A percentile compares a stretch with the other conserved stretches of the same genome.
phyloP scores from a whole-genome alignment of 2,113 vertebrate genomes.

The Cinclus cinclus region DNA sequence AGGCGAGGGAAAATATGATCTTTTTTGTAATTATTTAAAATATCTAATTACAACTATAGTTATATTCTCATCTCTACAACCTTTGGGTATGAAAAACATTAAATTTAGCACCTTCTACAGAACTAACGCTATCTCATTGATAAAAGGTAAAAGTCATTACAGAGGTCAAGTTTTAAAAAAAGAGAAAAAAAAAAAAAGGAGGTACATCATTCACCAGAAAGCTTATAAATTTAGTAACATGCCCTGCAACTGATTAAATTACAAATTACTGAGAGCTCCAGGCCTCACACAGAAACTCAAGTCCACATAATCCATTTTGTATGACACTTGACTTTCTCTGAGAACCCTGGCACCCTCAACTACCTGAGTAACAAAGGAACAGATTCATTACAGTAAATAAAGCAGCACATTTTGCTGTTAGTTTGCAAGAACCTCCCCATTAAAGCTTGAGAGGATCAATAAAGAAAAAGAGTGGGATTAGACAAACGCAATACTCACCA shows the following conservation, averaged over 20 bases:
- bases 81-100: background rate
- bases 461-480: background rate
- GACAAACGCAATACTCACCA: conserved; percentile 63
- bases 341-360: background rate
- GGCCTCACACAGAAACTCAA: background rate
- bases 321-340: background rate
- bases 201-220: background rate
- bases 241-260: background rate
- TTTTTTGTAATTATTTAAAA: background rate
- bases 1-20: background rate
- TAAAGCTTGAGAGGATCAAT: background rate
- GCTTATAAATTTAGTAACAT: background rate
- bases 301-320: background rate
- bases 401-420: background rate
- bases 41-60: background rate
- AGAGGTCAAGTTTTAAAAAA: background rate
- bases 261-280: background rate
- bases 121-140: background rate
- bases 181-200: background rate
- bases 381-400: background rate
- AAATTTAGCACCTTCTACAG: background rate
- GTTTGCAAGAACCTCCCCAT: background rate
- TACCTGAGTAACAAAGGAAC: background rate
- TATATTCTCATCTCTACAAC: background rate
- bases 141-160: background rate